Evolutionary conservation across 1,140 invertebrate genomes (phyloP), one percentile per base, ranked within the genome.

Genomic region (Lordiphosa stackelbergi): DNA sequence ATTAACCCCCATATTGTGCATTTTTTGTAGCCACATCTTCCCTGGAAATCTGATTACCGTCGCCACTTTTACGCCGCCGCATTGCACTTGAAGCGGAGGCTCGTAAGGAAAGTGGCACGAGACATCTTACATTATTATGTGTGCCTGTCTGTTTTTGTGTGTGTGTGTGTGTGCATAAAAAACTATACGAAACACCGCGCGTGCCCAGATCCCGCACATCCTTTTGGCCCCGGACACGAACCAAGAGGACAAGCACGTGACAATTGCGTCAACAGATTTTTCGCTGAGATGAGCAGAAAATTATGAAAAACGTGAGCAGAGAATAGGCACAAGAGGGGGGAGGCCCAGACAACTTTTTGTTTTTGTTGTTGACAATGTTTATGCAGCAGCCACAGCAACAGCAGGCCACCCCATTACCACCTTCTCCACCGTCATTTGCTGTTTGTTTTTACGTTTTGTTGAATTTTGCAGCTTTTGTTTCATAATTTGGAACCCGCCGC

Each of bases 201-300:
- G 68, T 68, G 64, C 51, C 53, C 48, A 45, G 24, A 31, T 31
- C 53, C 52, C 31, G 49, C 66, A 69, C 60, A 66, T 70, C 65
- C 74, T 78, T 77, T 69, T 73, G 60, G 64, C 60, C 41, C 38
- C 60, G 73, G 64, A 73, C 68, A 71, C 43, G 52, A 51, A 66
- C 46, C 10, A 54, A 40, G 53, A 6, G 37, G 45, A 42, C 59
- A 54, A 73, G 77, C 77, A 83, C 77, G 77, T 83, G 77, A 83
- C 77, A 84, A 84, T 73, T 83, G 72, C 77, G 77, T 83, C 77
- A 83, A 83, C 77, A 83, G 78, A 83, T 84, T 83, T 83, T 83
- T 84, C 69, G 77, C 78, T 83, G 77, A 83, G 77, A 78, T 83
- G 77, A 63, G 78, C 72, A 83, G 60, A 83, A 83, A 81, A 75